Percentiles rank a stretch among this genome's conserved stretches.
Evolutionary conservation across 2,797 vertebrate genomes (phyloP).

Genomic region (Telmatherina bonti): DNA sequence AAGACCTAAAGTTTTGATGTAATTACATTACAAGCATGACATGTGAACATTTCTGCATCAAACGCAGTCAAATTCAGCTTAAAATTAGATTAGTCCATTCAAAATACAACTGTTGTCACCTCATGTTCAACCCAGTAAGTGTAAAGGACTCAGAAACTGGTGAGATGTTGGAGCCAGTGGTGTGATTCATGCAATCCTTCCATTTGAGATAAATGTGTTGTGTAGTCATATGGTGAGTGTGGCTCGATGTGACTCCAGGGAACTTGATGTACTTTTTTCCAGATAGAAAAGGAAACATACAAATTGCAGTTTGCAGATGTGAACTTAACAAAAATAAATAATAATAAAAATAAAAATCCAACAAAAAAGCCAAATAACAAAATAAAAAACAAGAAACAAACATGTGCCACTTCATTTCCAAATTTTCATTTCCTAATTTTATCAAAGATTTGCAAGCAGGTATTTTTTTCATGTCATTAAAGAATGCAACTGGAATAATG

Average conservation of each 20-base stretch:
- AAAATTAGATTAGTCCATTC: not conserved
- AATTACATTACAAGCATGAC: too few species aligned
- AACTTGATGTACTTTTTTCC: not conserved
- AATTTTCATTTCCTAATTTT: not conserved
- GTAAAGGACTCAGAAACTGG: not conserved
- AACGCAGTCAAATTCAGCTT: not conserved
- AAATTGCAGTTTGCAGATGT: too few species aligned
- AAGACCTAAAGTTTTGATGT: too few species aligned
- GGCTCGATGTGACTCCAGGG: not conserved
- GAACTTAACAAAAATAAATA: not conserved
- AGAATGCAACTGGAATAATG: conserved; percentile 19
- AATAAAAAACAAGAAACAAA: too few species aligned
- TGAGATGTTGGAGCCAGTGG: not conserved
- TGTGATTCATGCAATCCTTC: not conserved
- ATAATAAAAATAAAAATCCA: too few species aligned
- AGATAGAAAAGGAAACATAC: not conserved
- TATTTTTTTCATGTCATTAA: conserved; percentile 3
- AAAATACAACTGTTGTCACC: not conserved
- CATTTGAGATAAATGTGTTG: conserved; percentile 7
- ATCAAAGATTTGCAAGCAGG: too few species aligned
- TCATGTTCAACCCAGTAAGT: not conserved
- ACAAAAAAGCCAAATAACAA: too few species aligned
- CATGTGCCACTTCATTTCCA: not conserved
- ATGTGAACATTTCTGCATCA: too few species aligned
- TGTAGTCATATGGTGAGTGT: not conserved